Percentiles rank a stretch among this genome's conserved stretches.
Evolutionary conservation across 1,140 invertebrate genomes (phyloP).

Genomic region (Oncopodura yosiiana): DNA sequence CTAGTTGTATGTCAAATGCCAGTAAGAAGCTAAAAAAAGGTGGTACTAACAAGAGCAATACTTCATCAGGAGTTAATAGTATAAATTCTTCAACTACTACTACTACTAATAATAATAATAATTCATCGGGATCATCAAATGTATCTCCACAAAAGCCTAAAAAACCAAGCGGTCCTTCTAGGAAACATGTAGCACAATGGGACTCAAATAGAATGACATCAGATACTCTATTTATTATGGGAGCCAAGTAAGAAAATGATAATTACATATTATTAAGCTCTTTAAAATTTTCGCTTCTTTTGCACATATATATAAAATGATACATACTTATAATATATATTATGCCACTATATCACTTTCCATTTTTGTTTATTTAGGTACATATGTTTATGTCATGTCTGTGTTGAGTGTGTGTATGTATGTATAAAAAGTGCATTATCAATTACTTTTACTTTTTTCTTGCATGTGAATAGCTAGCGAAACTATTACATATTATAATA

Average conservation of each 20-base stretch:
- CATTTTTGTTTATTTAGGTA: not conserved
- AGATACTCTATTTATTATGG: constrained; percentile 68
- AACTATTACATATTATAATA: too few species aligned
- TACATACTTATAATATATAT: constrained; percentile 1
- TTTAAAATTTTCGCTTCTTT: constrained; percentile 4
- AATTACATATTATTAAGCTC: not conserved
- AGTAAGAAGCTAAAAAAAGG: constrained; percentile 36
- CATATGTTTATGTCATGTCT: not conserved
- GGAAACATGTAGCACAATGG: constrained; percentile 55
- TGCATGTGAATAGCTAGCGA: too few species aligned
- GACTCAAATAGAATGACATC: constrained; percentile 56
- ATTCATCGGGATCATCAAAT: constrained; percentile 13
- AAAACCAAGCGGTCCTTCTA: constrained; percentile 39
- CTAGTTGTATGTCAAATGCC: constrained; percentile 36
- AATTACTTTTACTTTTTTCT: too few species aligned
- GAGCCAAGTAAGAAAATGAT: constrained; percentile 50
- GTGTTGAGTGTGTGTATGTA: not conserved
- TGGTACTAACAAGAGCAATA: constrained; percentile 12
- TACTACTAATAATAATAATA: constrained; percentile 20
- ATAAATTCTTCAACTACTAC: constrained; percentile 11
- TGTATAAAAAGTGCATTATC: too few species aligned
- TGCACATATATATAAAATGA: not conserved
- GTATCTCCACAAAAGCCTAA: constrained; percentile 26
- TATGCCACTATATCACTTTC: not conserved
- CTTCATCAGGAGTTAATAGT: constrained; percentile 1